phyloP scores from a whole-genome alignment of 1,140 invertebrate genomes.

The Tribolium madens region DNA sequence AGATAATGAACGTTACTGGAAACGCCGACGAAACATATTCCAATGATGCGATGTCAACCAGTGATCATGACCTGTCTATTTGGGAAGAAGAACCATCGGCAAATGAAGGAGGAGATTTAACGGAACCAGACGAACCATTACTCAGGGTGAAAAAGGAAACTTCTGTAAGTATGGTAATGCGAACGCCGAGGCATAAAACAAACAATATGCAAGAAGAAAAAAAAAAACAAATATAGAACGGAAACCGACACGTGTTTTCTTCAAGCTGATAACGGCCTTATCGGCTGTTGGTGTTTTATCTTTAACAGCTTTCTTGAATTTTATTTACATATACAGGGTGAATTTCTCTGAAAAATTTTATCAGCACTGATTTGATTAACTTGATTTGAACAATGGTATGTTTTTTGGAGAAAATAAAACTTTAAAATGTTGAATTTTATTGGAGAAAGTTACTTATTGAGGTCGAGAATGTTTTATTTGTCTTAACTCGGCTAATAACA shows the following conservation, averaged over 20 bases:
- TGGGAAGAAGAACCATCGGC: slow-evolving; percentile 61
- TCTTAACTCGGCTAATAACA: neutral
- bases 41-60: slow-evolving; percentile 64
- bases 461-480: slow-evolving; percentile 12
- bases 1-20: slow-evolving; percentile 69
- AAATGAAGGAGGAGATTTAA: slow-evolving; percentile 55
- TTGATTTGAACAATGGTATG: too few species aligned
- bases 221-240: slow-evolving; percentile 13
- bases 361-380: too few species aligned
- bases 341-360: neutral
- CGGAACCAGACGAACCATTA: slow-evolving; percentile 59
- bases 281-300: slow-evolving; percentile 4
- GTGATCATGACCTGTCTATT: slow-evolving; percentile 62
- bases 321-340: neutral
- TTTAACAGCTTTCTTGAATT: slow-evolving; percentile 1
- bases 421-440: neutral
- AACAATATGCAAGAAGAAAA: slow-evolving; percentile 4
- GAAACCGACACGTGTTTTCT: slow-evolving; percentile 35
- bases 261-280: slow-evolving; percentile 11
- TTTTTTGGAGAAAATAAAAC: neutral
- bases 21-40: slow-evolving; percentile 65
- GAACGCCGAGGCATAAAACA: too few species aligned
- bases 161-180: slow-evolving; percentile 48
- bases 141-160: slow-evolving; percentile 62
- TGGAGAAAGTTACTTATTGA: neutral